Conservation (phyloP, 2,888 invertebrate species). For the Cremastinae sp. region DNA sequence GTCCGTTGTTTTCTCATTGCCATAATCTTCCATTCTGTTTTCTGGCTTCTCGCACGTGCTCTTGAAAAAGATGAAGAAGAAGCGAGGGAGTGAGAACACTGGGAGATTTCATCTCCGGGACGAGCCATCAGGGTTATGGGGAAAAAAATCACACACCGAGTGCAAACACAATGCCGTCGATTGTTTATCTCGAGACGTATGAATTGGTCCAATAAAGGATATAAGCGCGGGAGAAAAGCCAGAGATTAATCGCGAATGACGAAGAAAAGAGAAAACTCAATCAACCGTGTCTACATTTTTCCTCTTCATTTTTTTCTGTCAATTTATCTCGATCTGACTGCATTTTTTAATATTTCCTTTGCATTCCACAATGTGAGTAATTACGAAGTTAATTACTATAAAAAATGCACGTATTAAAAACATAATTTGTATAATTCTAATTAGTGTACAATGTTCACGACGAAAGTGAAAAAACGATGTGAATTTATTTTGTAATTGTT, state of each 20-base stretch:
- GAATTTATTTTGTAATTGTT: no score
- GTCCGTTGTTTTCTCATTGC: slow-evolving; percentile 41
- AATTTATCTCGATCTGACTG: neutral
- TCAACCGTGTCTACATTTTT: slow-evolving; percentile 14
- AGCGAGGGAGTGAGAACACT: slow-evolving; percentile 28
- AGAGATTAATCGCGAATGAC: neutral
- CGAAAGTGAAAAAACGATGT: no score
- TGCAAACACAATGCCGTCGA: slow-evolving; percentile 55
- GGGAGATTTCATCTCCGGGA: slow-evolving; percentile 41
- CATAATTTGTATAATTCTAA: no score
- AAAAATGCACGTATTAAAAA: no score
- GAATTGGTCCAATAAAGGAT: slow-evolving; percentile 30
- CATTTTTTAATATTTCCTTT: neutral
- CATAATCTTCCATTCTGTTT: slow-evolving; percentile 42
- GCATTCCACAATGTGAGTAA: no score
- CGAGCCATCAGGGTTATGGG: slow-evolving; percentile 32
- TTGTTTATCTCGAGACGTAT: slow-evolving; percentile 53
- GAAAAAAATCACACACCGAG: slow-evolving; percentile 24
- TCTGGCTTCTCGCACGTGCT: slow-evolving; percentile 44
- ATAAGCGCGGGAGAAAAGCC: slow-evolving; percentile 20
- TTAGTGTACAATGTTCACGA: no score
- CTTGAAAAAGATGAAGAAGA: slow-evolving; percentile 45
- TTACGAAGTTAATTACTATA: no score
- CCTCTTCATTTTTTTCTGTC: slow-evolving; percentile 12
- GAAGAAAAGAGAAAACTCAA: slow-evolving; percentile 49